phyloP scores from a whole-genome alignment of 2,113 vertebrate species.

The Sciurus niger region DNA sequence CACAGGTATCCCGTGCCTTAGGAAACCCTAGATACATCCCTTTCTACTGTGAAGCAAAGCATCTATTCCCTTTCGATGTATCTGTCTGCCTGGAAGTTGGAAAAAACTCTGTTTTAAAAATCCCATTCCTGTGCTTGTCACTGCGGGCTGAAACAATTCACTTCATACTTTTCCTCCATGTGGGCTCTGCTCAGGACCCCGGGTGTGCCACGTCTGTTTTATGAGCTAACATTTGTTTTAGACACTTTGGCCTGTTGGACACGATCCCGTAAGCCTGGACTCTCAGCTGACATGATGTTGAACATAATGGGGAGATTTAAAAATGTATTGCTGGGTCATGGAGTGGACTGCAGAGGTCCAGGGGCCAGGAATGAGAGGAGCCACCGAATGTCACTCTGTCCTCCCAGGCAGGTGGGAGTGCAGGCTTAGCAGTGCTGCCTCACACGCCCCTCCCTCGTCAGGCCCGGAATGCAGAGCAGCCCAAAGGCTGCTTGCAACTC shows the following conservation, averaged over 20 bases:
- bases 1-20: not conserved
- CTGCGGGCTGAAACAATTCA: not conserved
- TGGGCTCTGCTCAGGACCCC: slow-evolving; percentile 3
- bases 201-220: slow-evolving; percentile 61
- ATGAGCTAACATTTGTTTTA: slow-evolving; percentile 76
- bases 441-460: not conserved
- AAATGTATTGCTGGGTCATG: slow-evolving; percentile 19
- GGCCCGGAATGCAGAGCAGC: not conserved
- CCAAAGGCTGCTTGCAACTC: slow-evolving; percentile 46
- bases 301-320: slow-evolving; percentile 66
- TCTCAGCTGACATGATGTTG: slow-evolving; percentile 67
- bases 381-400: not conserved
- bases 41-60: not conserved
- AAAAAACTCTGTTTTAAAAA: not conserved
- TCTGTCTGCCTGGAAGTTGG: slow-evolving; percentile 32
- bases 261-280: slow-evolving; percentile 45
- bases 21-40: not conserved
- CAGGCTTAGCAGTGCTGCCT: not conserved
- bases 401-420: not conserved
- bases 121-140: not conserved
- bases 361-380: slow-evolving; percentile 28
- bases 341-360: slow-evolving; percentile 36
- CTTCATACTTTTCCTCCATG: not conserved
- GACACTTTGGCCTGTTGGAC: slow-evolving; percentile 73
- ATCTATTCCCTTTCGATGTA: not conserved